These are phyloP conservation scores for Vanessa atalanta DNA, from an alignment of 1,140 invertebrate species.

Conservation along the genomic window DNA sequence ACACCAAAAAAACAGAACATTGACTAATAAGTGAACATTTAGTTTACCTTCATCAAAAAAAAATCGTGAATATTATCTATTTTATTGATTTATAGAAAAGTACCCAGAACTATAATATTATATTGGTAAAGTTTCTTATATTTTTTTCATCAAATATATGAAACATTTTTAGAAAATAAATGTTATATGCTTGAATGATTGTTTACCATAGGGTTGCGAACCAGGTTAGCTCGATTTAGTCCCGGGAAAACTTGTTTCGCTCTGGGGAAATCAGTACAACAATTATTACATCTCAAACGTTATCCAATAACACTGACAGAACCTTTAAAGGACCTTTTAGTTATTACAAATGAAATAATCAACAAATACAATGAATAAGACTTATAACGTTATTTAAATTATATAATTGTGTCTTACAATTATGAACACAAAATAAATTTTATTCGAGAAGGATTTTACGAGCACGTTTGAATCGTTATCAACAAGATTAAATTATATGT, in stretches of 20 bases:
- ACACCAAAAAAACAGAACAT: too few relatives aligned
- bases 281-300: constrained; percentile 72
- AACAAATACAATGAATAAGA: background rate
- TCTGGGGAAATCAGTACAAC: constrained; percentile 74
- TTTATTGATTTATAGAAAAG: background rate
- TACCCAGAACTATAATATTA: background rate
- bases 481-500: background rate
- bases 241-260: constrained; percentile 53
- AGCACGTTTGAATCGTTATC: background rate
- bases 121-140: background rate
- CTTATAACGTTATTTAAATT: background rate
- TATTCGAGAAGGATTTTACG: background rate
- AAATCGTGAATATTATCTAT: too few relatives aligned
- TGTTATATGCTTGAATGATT: constrained; percentile 48
- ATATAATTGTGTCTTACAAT: too few relatives aligned
- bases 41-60: too few relatives aligned
- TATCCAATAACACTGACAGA: constrained; percentile 61
- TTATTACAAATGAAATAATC: constrained; percentile 10
- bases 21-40: too few relatives aligned
- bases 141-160: background rate
- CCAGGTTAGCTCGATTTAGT: constrained; percentile 43
- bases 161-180: constrained; percentile 10
- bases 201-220: constrained; percentile 49
- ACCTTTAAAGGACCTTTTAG: constrained; percentile 52
- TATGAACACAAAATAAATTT: too few relatives aligned